Conservation (phyloP, 2,113 vertebrate species). For the Cryptotis parvus region DNA sequence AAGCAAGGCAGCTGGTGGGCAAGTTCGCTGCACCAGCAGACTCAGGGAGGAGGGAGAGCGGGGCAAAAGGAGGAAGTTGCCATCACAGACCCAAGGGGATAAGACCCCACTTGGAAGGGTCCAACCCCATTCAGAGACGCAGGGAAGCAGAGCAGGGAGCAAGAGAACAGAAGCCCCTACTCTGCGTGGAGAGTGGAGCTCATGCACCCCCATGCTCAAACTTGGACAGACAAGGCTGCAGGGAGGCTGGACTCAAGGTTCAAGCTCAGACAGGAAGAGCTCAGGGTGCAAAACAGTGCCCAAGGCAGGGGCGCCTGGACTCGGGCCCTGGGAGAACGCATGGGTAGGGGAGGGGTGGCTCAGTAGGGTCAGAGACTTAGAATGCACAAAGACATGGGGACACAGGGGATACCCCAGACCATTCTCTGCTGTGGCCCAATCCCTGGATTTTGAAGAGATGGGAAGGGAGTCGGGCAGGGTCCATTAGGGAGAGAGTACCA, state of each 20-base stretch:
- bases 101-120: no score
- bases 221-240: background rate
- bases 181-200: background rate
- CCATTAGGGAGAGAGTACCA: rapidly evolving
- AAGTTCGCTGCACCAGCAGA: background rate
- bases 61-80: no score
- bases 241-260: background rate
- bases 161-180: background rate
- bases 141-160: background rate
- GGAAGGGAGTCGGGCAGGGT: background rate
- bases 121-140: background rate
- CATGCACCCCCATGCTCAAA: background rate
- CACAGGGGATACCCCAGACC: rapidly evolving
- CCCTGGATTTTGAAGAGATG: background rate
- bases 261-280: background rate
- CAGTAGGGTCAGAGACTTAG: no score
- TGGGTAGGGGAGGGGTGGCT: background rate
- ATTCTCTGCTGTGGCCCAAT: background rate
- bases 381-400: background rate
- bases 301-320: background rate
- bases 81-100: background rate
- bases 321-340: background rate
- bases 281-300: background rate
- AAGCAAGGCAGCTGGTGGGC: background rate
- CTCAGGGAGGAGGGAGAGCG: background rate